These are phyloP conservation scores for Atta texana DNA, from an alignment of 1,140 invertebrate species.

Conservation along the genomic window DNA sequence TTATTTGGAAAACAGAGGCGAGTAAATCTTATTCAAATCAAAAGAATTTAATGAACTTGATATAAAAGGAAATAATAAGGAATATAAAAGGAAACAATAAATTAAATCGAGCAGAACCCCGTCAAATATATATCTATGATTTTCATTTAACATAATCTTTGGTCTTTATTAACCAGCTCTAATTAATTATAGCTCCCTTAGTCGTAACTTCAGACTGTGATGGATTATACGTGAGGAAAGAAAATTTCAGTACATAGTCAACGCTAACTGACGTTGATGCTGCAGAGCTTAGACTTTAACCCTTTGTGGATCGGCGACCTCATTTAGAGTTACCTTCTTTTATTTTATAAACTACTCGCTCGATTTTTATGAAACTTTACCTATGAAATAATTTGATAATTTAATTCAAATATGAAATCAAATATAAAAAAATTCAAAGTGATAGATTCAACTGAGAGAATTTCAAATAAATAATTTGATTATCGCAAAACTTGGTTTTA, in stretches of 20 bases:
- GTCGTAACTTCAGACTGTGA: slow-evolving; percentile 33
- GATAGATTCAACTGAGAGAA: too few relatives aligned
- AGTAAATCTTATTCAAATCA: background rate
- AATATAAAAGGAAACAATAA: background rate
- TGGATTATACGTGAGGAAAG: slow-evolving; percentile 43
- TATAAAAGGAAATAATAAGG: background rate
- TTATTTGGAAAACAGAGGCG: background rate
- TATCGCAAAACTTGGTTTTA: too few relatives aligned
- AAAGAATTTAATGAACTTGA: background rate
- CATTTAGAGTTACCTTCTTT: too few relatives aligned
- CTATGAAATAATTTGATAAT: too few relatives aligned
- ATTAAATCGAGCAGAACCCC: background rate
- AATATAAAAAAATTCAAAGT: too few relatives aligned
- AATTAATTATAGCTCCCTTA: slow-evolving; percentile 36
- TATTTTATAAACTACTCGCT: too few relatives aligned
- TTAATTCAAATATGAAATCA: too few relatives aligned
- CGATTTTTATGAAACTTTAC: too few relatives aligned
- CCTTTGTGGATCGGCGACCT: too few relatives aligned
- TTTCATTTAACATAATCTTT: slow-evolving; percentile 26
- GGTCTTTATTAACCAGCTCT: slow-evolving; percentile 30
- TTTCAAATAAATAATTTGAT: too few relatives aligned
- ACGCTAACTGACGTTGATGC: slow-evolving; percentile 54
- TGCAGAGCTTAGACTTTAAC: slow-evolving; percentile 9
- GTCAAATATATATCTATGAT: slow-evolving; percentile 23
- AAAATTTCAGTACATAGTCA: slow-evolving; percentile 49